Base-by-base conservation (phyloP, 2,888 invertebrate species). In the Sialis lutaria region DNA sequence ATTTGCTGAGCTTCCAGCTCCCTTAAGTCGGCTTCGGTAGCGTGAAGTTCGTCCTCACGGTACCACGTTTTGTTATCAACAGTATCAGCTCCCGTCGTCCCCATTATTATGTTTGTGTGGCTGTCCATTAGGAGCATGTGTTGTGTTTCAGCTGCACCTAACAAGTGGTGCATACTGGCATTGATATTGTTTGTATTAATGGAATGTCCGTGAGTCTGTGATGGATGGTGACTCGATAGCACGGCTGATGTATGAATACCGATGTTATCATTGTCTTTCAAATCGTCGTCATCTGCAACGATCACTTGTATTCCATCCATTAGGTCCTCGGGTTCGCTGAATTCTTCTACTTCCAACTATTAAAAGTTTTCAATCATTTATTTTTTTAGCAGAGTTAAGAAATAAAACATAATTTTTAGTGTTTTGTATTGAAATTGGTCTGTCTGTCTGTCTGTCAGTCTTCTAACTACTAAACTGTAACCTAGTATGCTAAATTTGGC, bases 281-380 rank as follows among this genome's bases (percentile, higher is more conserved):
- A 54, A 40, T 63, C 64, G 30, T 61, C 72, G 37, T 68, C 74
- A 55, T 76, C 75, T 53, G 84, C 85, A 9, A 83, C 78, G 54
- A 82, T 22, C 22, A 22, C 82, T 54, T 84, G 74, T 55, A 88
- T 86, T 42, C 87, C 87, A 57, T 82, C 87, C 76, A 88, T 82
- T 63, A 88, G 73, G 63, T 88, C 88, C 61, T 88, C 88, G 0
- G 86, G 80, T 56, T 87, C 88, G 53, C 85, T 86, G 61, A 88
- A 88, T 62, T 88, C 88, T 51, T 77, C 77, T 57, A 80, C 74
- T 50, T 73, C 75, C 42, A 74, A 72, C 51, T 70, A 53, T 60
- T 70, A 62, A 6, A 58, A 50, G 43, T 40, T 52, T 33, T 59
- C 22, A 22, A 4, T 22, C 22, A 22, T 22, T 22, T 22, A 22